Base-by-base conservation (phyloP, 1,140 invertebrate genomes). In the Cepaea nemoralis region DNA sequence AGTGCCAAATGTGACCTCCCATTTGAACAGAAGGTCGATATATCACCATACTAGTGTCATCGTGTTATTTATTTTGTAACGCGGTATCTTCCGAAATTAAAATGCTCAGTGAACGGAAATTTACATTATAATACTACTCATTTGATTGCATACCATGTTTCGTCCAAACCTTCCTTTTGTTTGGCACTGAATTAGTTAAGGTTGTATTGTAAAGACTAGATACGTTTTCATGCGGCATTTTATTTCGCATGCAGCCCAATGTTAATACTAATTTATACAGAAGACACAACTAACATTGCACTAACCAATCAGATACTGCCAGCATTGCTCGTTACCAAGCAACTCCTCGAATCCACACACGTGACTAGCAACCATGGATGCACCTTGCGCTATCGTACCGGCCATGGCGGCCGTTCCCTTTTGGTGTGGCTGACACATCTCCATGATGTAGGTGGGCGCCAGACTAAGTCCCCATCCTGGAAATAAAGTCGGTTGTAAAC, bases 331-430 rank as follows among this genome's bases (percentile, higher is more conserved):
- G 55, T 77, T 77, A 1, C 75, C 75, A 19, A 77, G 55, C 14
- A 77, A 45, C 42, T 77, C 75, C 75, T 35, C 42, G 39, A 63
- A 77, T 16, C 75, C 75, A 35, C 45, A 35, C 27, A 77, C 75
- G 24, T 77, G 75, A 19, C 50, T 3, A 6, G 66, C 1, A 19
- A 77, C 0, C 3, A 77, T 14, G 2, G 75, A 10, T 37, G 39
- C 35, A 31, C 50, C 66, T 35, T 77, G 75, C 22, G 50, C 63
- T 3, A 74, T 24, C 1, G 14, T 39, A 27, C 40, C 31, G 0
- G 40, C 40, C 71, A 74, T 39, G 24, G 71, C 71, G 1, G 40
- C 71, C 16, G 16, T 27, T n/a, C 71, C 71, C 31, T 48, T 42
- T 35, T 42, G 37, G 31, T 33, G 31, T 16, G 71, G 71, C 71